Conservation (phyloP, 2,888 invertebrate species). For the Tetragonula carbonaria region DNA sequence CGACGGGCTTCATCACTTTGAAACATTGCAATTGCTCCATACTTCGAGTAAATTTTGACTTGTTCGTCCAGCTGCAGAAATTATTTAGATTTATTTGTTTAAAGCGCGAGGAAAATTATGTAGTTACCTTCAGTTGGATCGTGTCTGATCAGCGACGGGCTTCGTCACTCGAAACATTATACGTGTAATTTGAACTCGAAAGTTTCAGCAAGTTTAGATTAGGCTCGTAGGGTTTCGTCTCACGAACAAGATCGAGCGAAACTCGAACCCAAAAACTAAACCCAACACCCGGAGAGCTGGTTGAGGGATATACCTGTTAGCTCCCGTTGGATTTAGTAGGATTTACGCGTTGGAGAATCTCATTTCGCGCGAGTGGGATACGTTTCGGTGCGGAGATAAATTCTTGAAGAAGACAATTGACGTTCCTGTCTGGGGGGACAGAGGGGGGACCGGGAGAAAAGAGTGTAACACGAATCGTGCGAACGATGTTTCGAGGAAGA, state of each 20-base stretch:
- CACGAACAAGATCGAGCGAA: not conserved
- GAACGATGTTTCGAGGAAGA: not conserved
- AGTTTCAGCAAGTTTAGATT: not conserved
- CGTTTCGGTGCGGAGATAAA: not conserved
- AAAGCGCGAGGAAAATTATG: not conserved
- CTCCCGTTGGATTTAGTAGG: slow-evolving; percentile 19
- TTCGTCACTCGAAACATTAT: not conserved
- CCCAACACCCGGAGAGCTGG: not conserved
- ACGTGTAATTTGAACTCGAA: not conserved
- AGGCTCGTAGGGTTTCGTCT: not conserved
- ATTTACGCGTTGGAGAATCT: slow-evolving; percentile 12
- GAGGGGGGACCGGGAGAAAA: not conserved
- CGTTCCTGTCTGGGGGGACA: not conserved
- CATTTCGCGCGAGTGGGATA: not conserved
- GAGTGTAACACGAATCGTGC: not conserved
- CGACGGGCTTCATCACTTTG: not conserved
- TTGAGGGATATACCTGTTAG: not conserved
- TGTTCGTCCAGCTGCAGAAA: too few relatives aligned
- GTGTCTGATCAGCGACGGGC: not conserved
- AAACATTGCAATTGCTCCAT: too few relatives aligned
- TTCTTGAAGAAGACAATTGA: slow-evolving; percentile 29
- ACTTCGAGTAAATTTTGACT: too few relatives aligned
- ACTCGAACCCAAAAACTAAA: not conserved
- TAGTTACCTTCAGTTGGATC: too few relatives aligned
- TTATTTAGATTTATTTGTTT: too few relatives aligned